Evolutionary conservation across 2,797 vertebrate species (phyloP).

Genomic region (Atherinosoma microstoma): DNA sequence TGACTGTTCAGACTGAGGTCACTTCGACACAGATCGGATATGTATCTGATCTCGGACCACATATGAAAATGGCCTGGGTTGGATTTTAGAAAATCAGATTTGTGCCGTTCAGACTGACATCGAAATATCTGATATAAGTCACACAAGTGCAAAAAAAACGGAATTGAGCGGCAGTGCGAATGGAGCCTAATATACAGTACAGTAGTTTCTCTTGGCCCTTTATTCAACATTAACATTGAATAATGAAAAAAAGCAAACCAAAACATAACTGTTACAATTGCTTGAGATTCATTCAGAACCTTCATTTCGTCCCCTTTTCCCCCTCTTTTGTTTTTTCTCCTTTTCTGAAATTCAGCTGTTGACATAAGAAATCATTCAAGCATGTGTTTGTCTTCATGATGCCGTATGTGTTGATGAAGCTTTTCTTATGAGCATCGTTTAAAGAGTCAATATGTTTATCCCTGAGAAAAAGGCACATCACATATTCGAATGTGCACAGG

Average conservation of each 20-base stretch:
- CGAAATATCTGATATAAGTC: no score
- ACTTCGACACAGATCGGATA: no score
- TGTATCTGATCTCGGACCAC: no score
- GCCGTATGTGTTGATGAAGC: conserved; percentile 13
- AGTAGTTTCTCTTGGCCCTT: neutral
- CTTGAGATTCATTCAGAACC: neutral
- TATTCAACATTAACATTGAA: neutral
- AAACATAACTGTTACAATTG: neutral
- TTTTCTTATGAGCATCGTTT: conserved; percentile 50
- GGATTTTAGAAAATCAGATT: no score
- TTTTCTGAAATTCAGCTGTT: conserved; percentile 38
- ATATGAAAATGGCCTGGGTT: no score
- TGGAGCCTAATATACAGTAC: no score
- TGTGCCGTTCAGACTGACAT: no score
- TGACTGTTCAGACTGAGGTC: no score
- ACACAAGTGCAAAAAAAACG: no score
- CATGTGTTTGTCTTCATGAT: conserved; percentile 11
- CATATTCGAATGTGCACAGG: conserved; percentile 46
- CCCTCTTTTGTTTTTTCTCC: conserved; percentile 17
- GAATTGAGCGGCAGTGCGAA: no score
- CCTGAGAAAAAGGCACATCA: conserved; percentile 45
- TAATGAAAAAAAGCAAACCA: neutral
- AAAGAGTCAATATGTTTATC: conserved; percentile 48
- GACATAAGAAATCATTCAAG: conserved; percentile 44
- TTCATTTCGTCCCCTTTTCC: neutral